Evolutionary conservation across 2,797 vertebrate species (phyloP).

Genomic region (Erpetoichthys calabaricus): DNA sequence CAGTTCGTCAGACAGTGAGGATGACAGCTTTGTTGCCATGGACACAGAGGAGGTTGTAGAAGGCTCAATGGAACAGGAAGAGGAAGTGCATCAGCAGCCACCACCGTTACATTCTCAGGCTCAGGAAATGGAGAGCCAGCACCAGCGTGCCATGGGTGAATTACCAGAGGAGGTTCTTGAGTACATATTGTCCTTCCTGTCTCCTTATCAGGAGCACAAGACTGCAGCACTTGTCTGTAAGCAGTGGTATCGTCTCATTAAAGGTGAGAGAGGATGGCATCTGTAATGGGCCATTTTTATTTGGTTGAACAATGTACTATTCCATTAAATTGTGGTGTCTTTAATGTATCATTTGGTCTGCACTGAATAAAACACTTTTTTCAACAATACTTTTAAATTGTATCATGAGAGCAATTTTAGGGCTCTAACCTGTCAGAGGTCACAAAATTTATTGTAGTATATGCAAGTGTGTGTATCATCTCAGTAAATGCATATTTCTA

Average conservation of each 20-base stretch:
- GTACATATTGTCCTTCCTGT: conserved; percentile 93
- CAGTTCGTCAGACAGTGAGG: conserved; percentile 74
- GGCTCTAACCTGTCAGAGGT: no score
- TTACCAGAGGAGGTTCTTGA: conserved; percentile 92
- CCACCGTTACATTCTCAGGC: conserved; percentile 21
- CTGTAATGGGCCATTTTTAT: no score
- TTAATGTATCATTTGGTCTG: no score
- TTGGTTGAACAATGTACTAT: no score
- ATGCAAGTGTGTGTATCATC: no score
- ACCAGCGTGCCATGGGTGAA: conserved; percentile 64
- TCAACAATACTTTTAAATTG: no score
- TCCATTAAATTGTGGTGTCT: no score
- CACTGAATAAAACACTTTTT: no score
- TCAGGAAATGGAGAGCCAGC: conserved; percentile 12
- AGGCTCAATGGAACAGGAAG: conserved; percentile 41
- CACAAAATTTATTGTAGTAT: no score
- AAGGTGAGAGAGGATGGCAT: conserved; percentile 53
- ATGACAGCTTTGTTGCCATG: conserved; percentile 84
- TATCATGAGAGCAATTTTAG: no score
- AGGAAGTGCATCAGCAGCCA: conserved; percentile 29
- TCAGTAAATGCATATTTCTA: no score
- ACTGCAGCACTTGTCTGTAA: conserved; percentile 93
- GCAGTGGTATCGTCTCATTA: conserved; percentile 97
- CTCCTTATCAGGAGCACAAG: conserved; percentile 96
- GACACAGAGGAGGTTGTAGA: conserved; percentile 65